Evolutionary conservation across 1,140 invertebrate species (phyloP), one percentile per base, ranked within the genome.

Genomic region (Adoxophyes honmai): DNA sequence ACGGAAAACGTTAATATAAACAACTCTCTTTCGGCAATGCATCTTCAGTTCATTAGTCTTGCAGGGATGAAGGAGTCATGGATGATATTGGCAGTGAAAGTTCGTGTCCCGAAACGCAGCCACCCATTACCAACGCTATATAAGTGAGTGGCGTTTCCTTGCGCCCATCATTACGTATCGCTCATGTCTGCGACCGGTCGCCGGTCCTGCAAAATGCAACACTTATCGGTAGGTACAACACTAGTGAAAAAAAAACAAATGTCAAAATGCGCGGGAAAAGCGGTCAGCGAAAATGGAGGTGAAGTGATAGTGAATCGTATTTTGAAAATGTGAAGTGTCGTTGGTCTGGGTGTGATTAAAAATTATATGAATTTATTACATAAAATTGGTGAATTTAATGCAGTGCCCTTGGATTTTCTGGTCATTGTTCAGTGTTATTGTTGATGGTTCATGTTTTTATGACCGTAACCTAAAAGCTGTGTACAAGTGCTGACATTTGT

Each of bases 151-250:
- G 59, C 68, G 76, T 70, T 85, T 84, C 80, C 79, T 77, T 64
- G 57, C 73, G 67, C 68, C 36, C 55, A 75, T 78, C 73, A 86
- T 76, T 78, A 78, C 78, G 73, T 78, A 70, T 11, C 60, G 52
- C 51, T 34, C 66, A 71, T 75, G 73, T 64, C 67, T 69, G 75
- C 73, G 67, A 78, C 66, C 69, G 73, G 75, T 61, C 68, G 68
- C 59, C 65, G 76, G 64, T 58, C 64, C 70, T 57, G 57, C 81
- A 88, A 72, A 77, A 87, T 88, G 85, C 77, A 82, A 81, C 78
- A 84, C 64, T 73, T 79, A 77, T 85, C 81, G 85, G 85, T 88
- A 84, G 83, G 85, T 88, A 85, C 62, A 72, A 37, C 36, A 52
- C 35, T 48, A 44, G 39, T 59, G 57, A 55, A 54, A 55, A 66